Conservation (phyloP, 2,888 invertebrate genomes). For the Callyntrura guangdongensis region DNA sequence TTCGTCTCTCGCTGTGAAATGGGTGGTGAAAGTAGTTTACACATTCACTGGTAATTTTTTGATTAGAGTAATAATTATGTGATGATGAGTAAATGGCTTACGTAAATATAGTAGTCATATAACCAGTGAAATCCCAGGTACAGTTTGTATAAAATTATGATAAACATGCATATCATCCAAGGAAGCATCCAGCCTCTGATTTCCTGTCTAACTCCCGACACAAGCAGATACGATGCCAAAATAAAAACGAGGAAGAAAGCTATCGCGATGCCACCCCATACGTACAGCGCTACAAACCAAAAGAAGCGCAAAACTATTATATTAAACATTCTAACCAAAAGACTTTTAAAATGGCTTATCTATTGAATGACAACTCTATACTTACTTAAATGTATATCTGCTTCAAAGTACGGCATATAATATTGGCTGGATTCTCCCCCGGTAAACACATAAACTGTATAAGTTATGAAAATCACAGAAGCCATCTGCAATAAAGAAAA, state of each 20-base stretch:
- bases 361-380: slow-evolving; percentile 22
- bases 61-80: background rate
- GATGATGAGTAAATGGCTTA: slow-evolving; percentile 87
- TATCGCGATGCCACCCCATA: slow-evolving; percentile 90
- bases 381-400: slow-evolving; percentile 92
- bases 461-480: slow-evolving; percentile 91
- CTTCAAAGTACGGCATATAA: slow-evolving; percentile 95
- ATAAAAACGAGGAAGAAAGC: slow-evolving; percentile 87
- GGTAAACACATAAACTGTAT: slow-evolving; percentile 91
- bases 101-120: slow-evolving; percentile 96
- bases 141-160: slow-evolving; percentile 91
- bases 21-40: too few relatives aligned
- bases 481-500: slow-evolving; percentile 87
- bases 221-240: slow-evolving; percentile 88
- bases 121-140: slow-evolving; percentile 94
- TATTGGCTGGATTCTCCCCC: slow-evolving; percentile 97
- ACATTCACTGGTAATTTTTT: too few relatives aligned
- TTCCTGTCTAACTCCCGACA: slow-evolving; percentile 89
- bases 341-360: slow-evolving; percentile 85
- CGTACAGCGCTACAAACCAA: slow-evolving; percentile 89
- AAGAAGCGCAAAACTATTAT: slow-evolving; percentile 81
- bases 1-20: too few relatives aligned
- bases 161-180: slow-evolving; percentile 91
- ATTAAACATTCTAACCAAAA: too few relatives aligned
- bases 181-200: slow-evolving; percentile 94